phyloP scores from a whole-genome alignment of 1,140 invertebrate genomes.

The Trachelipus rathkii region DNA sequence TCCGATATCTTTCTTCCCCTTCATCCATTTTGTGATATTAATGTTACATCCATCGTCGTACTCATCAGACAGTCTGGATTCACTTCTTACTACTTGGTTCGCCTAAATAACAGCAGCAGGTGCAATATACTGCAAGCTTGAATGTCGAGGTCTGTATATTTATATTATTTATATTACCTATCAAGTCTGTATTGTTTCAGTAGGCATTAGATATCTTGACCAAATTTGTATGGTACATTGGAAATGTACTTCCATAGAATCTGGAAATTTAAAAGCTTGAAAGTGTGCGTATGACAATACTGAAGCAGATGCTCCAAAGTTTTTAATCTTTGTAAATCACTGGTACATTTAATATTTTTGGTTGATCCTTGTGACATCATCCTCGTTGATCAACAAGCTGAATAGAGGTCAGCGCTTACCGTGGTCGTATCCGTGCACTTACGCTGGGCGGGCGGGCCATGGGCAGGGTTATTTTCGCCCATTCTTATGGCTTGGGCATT shows the following conservation, averaged over 20 bases:
- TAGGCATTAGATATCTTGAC: slow-evolving; percentile 82
- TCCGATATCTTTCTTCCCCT: slow-evolving; percentile 70
- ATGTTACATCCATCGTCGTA: neutral
- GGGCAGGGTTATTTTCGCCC: no score
- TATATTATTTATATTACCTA: no score
- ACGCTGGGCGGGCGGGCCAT: no score
- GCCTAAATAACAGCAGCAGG: slow-evolving; percentile 55
- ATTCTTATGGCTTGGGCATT: no score
- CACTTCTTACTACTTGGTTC: no score
- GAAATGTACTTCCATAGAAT: slow-evolving; percentile 94
- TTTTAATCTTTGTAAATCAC: slow-evolving; percentile 89
- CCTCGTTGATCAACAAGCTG: slow-evolving; percentile 88
- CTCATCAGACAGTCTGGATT: no score
- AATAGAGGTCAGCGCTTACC: slow-evolving; percentile 89
- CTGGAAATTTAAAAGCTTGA: slow-evolving; percentile 89
- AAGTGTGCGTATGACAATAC: slow-evolving; percentile 89
- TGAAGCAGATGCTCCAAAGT: slow-evolving; percentile 85
- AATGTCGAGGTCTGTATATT: slow-evolving; percentile 51
- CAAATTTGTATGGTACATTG: slow-evolving; percentile 94
- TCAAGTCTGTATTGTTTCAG: slow-evolving; percentile 70
- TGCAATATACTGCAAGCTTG: slow-evolving; percentile 50
- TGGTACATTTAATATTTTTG: slow-evolving; percentile 93
- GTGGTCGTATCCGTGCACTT: no score
- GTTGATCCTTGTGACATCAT: slow-evolving; percentile 82
- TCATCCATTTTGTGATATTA: slow-evolving; percentile 47